A percentile compares a stretch with the other conserved stretches of the same genome.
These are phyloP conservation scores for Brenthis daphne DNA, from an alignment of 2,888 invertebrate species.

Conservation along the genomic window DNA sequence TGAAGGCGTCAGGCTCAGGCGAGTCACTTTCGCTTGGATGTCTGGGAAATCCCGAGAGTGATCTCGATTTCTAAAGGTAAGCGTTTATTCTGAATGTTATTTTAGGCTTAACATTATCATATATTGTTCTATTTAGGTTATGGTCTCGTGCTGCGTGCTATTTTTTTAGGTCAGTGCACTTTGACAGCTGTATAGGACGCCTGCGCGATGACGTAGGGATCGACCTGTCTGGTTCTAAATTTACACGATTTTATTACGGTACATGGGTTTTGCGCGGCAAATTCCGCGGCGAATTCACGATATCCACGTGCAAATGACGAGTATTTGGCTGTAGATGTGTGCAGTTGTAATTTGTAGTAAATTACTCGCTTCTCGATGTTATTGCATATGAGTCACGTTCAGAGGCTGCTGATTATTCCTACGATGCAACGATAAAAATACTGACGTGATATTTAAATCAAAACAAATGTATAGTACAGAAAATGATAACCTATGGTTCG, in stretches of 20 bases:
- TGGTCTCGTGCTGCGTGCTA: slow-evolving; percentile 70
- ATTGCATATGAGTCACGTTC: slow-evolving; percentile 30
- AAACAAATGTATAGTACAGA: neutral
- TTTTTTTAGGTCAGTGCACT: slow-evolving; percentile 76
- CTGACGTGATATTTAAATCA: neutral
- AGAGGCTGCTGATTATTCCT: slow-evolving; percentile 19
- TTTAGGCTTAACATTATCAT: slow-evolving; percentile 34
- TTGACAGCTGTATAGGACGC: slow-evolving; percentile 72
- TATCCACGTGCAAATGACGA: slow-evolving; percentile 22
- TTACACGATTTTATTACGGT: slow-evolving; percentile 55
- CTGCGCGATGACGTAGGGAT: slow-evolving; percentile 74
- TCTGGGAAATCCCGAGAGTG: slow-evolving; percentile 71
- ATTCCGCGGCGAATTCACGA: slow-evolving; percentile 27
- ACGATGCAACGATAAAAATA: neutral
- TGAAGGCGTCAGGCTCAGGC: slow-evolving; percentile 67
- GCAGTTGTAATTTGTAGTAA: slow-evolving; percentile 6
- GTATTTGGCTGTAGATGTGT: slow-evolving; percentile 1
- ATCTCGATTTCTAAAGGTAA: slow-evolving; percentile 57
- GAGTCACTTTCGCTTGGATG: slow-evolving; percentile 71
- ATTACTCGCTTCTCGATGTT: slow-evolving; percentile 16
- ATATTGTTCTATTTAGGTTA: slow-evolving; percentile 55
- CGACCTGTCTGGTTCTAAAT: slow-evolving; percentile 73
- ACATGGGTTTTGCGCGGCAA: slow-evolving; percentile 44
- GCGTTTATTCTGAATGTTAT: slow-evolving; percentile 41
- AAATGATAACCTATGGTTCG: slow-evolving; percentile 13